Conservation (phyloP, 2,113 vertebrate genomes). For the Columba livia region DNA sequence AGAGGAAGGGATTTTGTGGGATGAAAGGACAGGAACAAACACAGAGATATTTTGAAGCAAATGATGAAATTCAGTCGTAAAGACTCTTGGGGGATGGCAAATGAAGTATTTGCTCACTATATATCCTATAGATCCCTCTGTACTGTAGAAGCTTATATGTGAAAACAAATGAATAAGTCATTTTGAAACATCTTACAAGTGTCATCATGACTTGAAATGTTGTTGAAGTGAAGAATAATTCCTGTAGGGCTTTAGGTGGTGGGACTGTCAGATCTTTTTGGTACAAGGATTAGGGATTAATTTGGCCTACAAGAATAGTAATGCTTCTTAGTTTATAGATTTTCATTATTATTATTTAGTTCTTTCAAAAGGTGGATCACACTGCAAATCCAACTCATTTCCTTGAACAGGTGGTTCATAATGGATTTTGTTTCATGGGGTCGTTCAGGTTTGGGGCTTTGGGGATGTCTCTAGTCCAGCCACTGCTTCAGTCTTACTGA, state of each 20-base stretch:
- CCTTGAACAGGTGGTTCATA: background rate
- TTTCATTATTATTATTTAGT: background rate
- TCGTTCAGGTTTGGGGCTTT: background rate
- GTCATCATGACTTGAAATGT: background rate
- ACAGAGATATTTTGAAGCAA: background rate
- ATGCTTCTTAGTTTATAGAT: background rate
- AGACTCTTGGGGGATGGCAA: background rate
- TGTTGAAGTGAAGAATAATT: background rate
- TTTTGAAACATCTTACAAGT: background rate
- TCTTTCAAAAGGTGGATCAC: background rate
- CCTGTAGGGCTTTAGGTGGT: background rate
- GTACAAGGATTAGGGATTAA: background rate
- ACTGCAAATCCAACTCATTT: background rate
- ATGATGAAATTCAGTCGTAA: background rate
- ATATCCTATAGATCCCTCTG: background rate
- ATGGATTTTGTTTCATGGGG: background rate
- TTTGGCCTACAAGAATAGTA: background rate
- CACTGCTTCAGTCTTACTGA: background rate
- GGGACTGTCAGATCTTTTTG: background rate
- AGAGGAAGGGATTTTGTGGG: background rate
- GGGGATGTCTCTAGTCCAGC: background rate
- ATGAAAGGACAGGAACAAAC: background rate
- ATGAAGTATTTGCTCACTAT: background rate
- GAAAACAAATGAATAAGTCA: background rate
- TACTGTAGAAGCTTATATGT: background rate